These are phyloP conservation scores for Menidia beryllina DNA, from an alignment of 2,113 vertebrate species.

Conservation along the genomic window DNA sequence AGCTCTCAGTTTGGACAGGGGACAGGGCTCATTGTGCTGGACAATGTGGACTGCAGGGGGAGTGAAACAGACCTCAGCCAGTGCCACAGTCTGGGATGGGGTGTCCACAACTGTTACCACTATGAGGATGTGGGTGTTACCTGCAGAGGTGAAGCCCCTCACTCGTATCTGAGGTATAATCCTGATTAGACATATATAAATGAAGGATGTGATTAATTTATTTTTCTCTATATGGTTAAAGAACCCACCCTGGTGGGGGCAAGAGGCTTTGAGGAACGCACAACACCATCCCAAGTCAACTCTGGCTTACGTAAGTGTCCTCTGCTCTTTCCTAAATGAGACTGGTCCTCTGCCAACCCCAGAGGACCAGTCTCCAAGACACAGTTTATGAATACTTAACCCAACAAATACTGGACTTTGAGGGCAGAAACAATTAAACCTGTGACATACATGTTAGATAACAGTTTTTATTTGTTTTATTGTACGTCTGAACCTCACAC, in stretches of 20 bases:
- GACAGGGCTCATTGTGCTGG: slow-evolving; percentile 88
- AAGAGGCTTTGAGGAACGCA: slow-evolving; percentile 61
- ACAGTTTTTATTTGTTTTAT: rapidly evolving
- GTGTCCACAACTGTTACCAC: slow-evolving; percentile 97
- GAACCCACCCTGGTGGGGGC: slow-evolving; percentile 70
- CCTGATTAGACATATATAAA: not conserved
- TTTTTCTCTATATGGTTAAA: slow-evolving; percentile 60
- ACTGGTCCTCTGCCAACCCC: not conserved
- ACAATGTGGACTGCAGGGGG: slow-evolving; percentile 95
- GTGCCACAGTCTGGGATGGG: slow-evolving; percentile 92
- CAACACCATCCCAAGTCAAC: slow-evolving; percentile 47
- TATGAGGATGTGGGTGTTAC: slow-evolving; percentile 93
- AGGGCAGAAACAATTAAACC: not conserved
- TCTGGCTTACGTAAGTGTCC: slow-evolving; percentile 71
- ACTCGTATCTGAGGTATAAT: not conserved
- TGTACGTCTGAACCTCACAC: not conserved
- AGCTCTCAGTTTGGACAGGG: slow-evolving; percentile 90
- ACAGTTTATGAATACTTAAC: not conserved
- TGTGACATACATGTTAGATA: not conserved
- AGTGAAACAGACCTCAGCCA: slow-evolving; percentile 86
- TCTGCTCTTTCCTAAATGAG: slow-evolving; percentile 38
- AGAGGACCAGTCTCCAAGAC: too few species aligned
- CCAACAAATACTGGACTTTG: not conserved
- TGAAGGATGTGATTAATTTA: slow-evolving; percentile 6
- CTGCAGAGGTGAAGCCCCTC: slow-evolving; percentile 85